These are phyloP conservation scores for Formica exsecta DNA, from an alignment of 1,140 invertebrate genomes.

Conservation along the genomic window DNA sequence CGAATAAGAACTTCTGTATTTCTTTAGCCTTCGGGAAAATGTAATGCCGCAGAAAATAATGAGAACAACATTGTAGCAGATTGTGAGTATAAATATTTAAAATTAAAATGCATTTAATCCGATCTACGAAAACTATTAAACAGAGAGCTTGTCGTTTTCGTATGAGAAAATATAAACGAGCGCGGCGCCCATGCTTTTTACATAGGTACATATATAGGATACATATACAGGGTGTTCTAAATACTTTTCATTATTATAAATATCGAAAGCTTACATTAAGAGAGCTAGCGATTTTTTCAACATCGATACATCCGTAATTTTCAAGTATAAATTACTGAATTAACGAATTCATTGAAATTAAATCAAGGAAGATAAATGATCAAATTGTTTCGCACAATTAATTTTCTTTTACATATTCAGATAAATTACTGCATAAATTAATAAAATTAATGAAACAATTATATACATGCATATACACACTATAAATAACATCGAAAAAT, in stretches of 20 bases:
- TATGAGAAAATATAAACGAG: constrained; percentile 6
- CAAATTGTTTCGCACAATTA: too few relatives aligned
- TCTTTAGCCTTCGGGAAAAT: neutral
- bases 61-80: neutral
- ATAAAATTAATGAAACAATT: too few relatives aligned
- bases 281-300: neutral
- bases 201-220: neutral
- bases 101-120: constrained; percentile 51
- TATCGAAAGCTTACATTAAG: too few relatives aligned
- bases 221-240: neutral
- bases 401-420: too few relatives aligned
- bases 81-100: neutral
- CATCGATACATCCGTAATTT: neutral
- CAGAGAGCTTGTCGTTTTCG: neutral
- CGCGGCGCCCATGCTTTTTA: neutral
- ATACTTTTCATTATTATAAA: neutral
- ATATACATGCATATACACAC: too few relatives aligned
- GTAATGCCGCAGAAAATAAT: neutral
- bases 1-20: neutral
- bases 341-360: too few relatives aligned
- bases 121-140: constrained; percentile 35
- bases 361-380: too few relatives aligned
- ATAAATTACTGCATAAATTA: too few relatives aligned
- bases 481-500: neutral
- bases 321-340: neutral